Base-by-base conservation (phyloP, 2,113 vertebrate genomes). In the Cottus gobio region DNA sequence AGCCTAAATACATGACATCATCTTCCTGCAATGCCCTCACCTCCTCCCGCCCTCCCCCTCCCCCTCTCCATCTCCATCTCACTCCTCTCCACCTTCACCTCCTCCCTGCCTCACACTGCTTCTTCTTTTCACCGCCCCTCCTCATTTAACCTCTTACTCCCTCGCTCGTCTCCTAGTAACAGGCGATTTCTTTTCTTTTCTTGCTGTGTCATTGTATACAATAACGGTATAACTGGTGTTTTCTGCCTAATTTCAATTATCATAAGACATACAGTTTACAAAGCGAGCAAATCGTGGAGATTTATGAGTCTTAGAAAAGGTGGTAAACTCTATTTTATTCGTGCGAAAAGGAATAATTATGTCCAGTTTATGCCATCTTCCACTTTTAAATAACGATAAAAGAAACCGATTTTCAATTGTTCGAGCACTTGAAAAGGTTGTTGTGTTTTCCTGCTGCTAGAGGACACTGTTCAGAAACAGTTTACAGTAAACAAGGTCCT, bases 1-100 rank as follows among this genome's bases (percentile, higher is more conserved):
- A 88, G 91, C 88, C 85, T 87, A 88, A 92, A 93, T 80, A 92
- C 85, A 92, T 93, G 92, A 94, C 93, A 93, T 93, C 93, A 93
- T 92, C 89, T 90, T 87, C 82, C 89, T 90, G 85, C 86, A 91
- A 87, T 85, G 69, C 83, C 75, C 71, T 64, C 67, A 31, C n/a
- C 74, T 3, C 56, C 79, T 12, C 66, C 1, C 61, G 37, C 7
- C 52, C 63, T 3, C 68, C 24, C 22, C 58, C 63, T 13, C 66
- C 30, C n/a, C 71, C 42, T 24, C 67, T 18, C 74, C 39, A 58
- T 31, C 66, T 46, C 62, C 88, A 84, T 86, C 86, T 85, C 87
- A 68, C 75, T 75, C 77, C 73, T 86, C 85, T 79, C 68, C 82
- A 80, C 83, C 82, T 83, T 85, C 82, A 70, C 86, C 72, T 80